These are phyloP conservation scores for Saturnia japonica DNA, from an alignment of 2,888 invertebrate genomes.

Conservation along the genomic window DNA sequence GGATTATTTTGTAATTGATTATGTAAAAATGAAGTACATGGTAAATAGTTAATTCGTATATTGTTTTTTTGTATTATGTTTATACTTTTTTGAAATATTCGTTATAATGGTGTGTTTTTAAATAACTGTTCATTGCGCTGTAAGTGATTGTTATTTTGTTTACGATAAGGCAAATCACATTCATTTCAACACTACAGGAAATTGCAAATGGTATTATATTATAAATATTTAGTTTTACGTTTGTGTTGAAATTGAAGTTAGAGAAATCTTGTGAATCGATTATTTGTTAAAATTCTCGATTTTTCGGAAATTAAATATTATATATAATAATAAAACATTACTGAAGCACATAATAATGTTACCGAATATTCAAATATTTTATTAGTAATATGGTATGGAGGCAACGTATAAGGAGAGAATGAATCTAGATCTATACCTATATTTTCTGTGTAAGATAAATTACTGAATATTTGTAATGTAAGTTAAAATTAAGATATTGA, in stretches of 20 bases:
- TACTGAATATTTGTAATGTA: neutral
- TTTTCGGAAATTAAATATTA: neutral
- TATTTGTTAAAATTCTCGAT: neutral
- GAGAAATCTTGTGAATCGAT: neutral
- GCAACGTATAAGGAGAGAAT: neutral
- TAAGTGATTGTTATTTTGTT: neutral
- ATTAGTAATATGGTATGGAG: neutral
- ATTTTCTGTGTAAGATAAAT: neutral
- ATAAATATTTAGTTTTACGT: neutral
- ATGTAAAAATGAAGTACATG: neutral
- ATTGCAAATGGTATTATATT: neutral
- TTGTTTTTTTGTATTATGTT: neutral
- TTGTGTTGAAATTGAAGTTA: neutral
- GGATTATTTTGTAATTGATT: neutral
- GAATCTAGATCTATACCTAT: constrained; percentile 8
- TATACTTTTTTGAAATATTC: neutral
- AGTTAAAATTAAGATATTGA: neutral
- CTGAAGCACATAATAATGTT: neutral
- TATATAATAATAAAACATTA: neutral
- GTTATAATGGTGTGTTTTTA: no score
- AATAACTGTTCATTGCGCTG: no score
- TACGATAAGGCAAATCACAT: neutral
- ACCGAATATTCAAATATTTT: neutral
- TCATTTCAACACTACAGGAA: neutral
- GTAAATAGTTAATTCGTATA: neutral